Conservation (phyloP, 2,888 invertebrate species). For the Tromatobia lineatoria region DNA sequence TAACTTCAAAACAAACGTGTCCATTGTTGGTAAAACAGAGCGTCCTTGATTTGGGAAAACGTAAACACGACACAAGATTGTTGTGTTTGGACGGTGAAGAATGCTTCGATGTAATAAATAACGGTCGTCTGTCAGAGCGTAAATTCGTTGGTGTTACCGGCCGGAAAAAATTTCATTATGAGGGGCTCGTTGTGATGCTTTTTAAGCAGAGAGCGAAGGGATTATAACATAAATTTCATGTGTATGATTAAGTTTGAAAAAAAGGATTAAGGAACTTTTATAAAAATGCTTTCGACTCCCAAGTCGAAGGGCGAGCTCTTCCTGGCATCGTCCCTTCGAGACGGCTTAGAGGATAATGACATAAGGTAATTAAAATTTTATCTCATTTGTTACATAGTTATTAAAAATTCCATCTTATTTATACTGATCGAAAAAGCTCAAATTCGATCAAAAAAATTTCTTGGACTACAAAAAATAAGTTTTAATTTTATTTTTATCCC, state of each 20-base stretch:
- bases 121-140: neutral
- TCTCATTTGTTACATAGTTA: slow-evolving; percentile 1
- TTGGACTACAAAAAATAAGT: too few relatives aligned
- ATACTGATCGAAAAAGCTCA: slow-evolving; percentile 3
- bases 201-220: too few relatives aligned
- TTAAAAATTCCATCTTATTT: neutral
- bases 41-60: slow-evolving; percentile 4
- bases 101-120: neutral
- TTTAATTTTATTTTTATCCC: too few relatives aligned
- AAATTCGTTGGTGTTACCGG: neutral
- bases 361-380: slow-evolving; percentile 85
- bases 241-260: neutral
- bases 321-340: slow-evolving; percentile 87
- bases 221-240: neutral
- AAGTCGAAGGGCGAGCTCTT: slow-evolving; percentile 80
- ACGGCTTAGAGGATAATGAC: slow-evolving; percentile 89
- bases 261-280: too few relatives aligned
- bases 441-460: neutral
- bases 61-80: neutral
- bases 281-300: slow-evolving; percentile 69
- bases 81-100: neutral
- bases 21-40: neutral
- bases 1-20: neutral
- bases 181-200: neutral
- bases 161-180: neutral